Conservation (phyloP, 2,888 invertebrate species). For the Ceraclea dissimilis region DNA sequence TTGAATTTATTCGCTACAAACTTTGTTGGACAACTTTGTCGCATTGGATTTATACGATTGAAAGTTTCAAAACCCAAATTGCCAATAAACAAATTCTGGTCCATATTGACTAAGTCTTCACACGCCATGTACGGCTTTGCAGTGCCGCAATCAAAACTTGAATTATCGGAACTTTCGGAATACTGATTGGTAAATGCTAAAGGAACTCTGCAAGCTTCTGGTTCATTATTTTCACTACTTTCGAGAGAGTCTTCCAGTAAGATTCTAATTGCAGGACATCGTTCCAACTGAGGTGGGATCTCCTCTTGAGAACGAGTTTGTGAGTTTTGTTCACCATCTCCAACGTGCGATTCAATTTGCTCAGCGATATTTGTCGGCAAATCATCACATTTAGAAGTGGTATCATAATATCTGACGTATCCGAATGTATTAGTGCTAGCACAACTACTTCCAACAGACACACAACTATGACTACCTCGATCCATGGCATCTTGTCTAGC, state of each 20-base stretch:
- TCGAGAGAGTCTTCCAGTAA: conserved; percentile 14
- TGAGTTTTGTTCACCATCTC: background rate
- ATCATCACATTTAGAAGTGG: conserved; percentile 31
- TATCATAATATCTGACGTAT: conserved; percentile 58
- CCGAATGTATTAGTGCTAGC: conserved; percentile 57
- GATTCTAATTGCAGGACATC: conserved; percentile 19
- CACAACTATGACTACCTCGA: conserved; percentile 39
- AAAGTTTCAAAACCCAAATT: conserved; percentile 34
- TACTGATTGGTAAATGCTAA: conserved; percentile 41
- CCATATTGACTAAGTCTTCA: conserved; percentile 60
- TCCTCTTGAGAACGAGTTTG: conserved; percentile 22
- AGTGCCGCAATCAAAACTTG: conserved; percentile 48
- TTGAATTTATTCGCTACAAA: conserved; percentile 54
- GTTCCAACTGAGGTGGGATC: conserved; percentile 9
- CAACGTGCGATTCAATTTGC: background rate
- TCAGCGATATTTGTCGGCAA: conserved; percentile 27
- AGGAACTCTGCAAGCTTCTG: conserved; percentile 38
- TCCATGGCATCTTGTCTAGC: conserved; percentile 55
- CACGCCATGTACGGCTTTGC: conserved; percentile 53
- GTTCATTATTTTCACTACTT: conserved; percentile 3
- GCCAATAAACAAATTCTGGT: conserved; percentile 50
- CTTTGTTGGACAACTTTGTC: conserved; percentile 61
- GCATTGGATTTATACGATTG: conserved; percentile 40
- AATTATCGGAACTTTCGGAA: conserved; percentile 54
- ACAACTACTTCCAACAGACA: conserved; percentile 47